Evolutionary conservation across 2,797 vertebrate species (phyloP), one percentile per base, ranked within the genome.

Genomic region (Anas acuta): DNA sequence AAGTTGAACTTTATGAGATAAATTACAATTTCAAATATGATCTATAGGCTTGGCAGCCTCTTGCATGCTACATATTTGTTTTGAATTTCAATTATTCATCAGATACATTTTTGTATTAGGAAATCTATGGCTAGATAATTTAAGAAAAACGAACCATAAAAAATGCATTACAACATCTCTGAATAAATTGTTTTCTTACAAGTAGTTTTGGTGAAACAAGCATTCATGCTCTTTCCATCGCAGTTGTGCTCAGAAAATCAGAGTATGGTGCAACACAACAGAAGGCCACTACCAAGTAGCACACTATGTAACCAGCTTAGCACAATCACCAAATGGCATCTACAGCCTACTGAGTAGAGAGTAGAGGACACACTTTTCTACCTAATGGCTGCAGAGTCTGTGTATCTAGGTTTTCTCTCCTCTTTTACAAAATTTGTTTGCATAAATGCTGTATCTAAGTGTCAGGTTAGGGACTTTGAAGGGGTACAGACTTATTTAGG

Each of bases 31-130:
- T 92, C 30, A 82, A 87, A 73, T 60, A 75, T 8, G 57, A 83
- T 75, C 19, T 76, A 64, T 75, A 72, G 39, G 23, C 49, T 84
- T 95, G 43, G 47, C 39, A 95, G 69, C 15, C 30, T 93, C 56
- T 62, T 95, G 32, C 26, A 64, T 35, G n/a, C 45, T 70, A 23
- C 14, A 28, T 69, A 77, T 53, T 93, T 92, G 26, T 47, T 89
- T 73, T 87, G 81, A 89, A 76, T 92, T 88, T 93, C 77, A 95
- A 88, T 45, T 88, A 67, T 74, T 72, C 23, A 41, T 91, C 58
- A 93, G 74, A 70, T 79, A 87, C 56, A 53, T 66, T 77, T 93
- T 81, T 41, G 53, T 81, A 69, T 92, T 88, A 79, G 65, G 14
- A 90, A 90, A 88, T 73, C 13, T 37, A 61, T 66, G 23, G 49